These are phyloP conservation scores for Channa striata DNA, from an alignment of 2,797 vertebrate species.

Conservation along the genomic window DNA sequence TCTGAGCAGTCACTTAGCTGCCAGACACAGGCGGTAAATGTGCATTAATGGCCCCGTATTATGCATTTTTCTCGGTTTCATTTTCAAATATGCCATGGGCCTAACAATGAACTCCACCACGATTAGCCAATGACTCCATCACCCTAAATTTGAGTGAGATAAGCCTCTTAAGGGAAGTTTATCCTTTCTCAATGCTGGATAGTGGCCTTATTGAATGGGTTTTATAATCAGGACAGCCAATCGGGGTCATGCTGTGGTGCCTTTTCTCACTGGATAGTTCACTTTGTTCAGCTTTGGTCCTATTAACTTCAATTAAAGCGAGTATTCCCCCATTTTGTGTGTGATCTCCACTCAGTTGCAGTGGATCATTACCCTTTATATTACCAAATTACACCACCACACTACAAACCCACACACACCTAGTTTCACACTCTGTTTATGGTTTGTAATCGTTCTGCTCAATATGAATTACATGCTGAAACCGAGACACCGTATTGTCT, in stretches of 20 bases:
- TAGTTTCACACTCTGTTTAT: no score
- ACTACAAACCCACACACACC: no score
- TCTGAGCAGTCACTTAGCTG: conserved; percentile 39
- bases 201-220: background rate
- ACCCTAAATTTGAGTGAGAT: conserved; percentile 14
- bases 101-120: background rate
- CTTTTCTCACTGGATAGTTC: background rate
- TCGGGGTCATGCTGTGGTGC: background rate
- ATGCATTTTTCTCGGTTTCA: conserved; percentile 1
- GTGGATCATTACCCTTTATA: background rate
- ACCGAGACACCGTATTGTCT: background rate
- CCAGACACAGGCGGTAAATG: conserved; percentile 40
- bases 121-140: conserved; percentile 1
- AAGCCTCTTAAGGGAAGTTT: background rate
- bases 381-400: background rate
- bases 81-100: conserved; percentile 19
- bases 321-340: background rate
- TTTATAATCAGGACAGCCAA: background rate
- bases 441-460: background rate
- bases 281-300: background rate
- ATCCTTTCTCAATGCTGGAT: background rate
- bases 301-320: no score
- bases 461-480: background rate
- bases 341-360: background rate
- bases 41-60: conserved; percentile 19